Conservation (phyloP, 1,140 invertebrate species). For the Augochlora pura region DNA sequence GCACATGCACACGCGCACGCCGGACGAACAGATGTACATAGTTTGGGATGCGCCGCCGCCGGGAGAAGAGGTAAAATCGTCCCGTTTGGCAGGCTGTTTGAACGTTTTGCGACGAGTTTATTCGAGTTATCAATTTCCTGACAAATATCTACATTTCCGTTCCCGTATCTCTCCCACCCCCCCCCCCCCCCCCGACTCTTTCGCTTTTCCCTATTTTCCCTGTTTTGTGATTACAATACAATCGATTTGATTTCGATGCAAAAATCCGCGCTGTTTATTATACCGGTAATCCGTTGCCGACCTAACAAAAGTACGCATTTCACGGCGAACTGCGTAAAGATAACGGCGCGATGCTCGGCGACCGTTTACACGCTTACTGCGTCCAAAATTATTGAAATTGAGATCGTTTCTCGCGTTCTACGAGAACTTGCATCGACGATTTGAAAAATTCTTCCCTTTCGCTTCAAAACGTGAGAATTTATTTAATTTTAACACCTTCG, state of each 20-base stretch:
- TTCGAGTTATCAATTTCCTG: constrained; percentile 80
- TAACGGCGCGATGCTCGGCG: background rate
- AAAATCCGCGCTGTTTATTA: background rate
- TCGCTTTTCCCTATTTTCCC: constrained; percentile 5
- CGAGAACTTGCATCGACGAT: background rate
- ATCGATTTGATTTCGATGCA: constrained; percentile 25
- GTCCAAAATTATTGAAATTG: background rate
- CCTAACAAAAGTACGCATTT: background rate
- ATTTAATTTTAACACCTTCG: too few species aligned
- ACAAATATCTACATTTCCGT: constrained; percentile 78
- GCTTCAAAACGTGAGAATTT: too few species aligned
- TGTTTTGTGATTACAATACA: constrained; percentile 18
- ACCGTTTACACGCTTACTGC: background rate
- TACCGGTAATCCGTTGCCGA: background rate
- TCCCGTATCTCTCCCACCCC: constrained; percentile 27
- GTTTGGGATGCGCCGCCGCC: constrained; percentile 47
- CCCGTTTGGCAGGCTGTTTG: constrained; percentile 67
- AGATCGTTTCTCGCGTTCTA: background rate
- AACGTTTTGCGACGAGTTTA: constrained; percentile 76
- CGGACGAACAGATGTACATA: background rate
- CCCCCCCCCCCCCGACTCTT: constrained; percentile 11
- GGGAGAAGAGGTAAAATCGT: constrained; percentile 57
- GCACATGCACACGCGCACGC: background rate
- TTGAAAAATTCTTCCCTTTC: too few species aligned
- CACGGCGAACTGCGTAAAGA: background rate